phyloP scores from a whole-genome alignment of 2,888 invertebrate genomes.

The Cataglyphis albicans region DNA sequence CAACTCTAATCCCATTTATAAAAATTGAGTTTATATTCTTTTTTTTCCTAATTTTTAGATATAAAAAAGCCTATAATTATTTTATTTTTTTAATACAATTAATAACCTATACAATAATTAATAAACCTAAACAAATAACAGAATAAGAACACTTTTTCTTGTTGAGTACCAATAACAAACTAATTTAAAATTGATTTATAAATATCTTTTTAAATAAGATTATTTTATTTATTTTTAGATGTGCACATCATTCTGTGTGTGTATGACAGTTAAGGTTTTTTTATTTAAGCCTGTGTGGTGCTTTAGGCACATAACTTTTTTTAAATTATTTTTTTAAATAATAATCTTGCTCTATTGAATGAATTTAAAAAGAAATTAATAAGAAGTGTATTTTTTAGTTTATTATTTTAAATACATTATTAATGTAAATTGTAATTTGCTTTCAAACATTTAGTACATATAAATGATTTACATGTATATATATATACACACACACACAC shows the following conservation, averaged over 20 bases:
- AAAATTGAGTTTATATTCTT: constrained; percentile 7
- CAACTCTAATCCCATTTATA: constrained; percentile 33
- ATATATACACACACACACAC: background rate
- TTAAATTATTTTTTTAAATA: background rate
- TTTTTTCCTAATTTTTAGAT: constrained; percentile 8
- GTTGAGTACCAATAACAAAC: background rate
- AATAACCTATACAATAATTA: background rate
- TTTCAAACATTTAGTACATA: background rate
- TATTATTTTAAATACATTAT: background rate
- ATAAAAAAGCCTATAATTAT: constrained; percentile 5
- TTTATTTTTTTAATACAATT: constrained; percentile 15
- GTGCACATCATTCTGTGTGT: background rate
- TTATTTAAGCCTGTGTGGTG: background rate
- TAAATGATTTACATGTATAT: background rate
- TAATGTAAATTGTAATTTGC: background rate
- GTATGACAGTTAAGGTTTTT: background rate
- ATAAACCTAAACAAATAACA: background rate
- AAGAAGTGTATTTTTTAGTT: background rate
- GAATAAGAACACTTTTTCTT: background rate
- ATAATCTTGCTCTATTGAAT: background rate
- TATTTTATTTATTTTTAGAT: background rate
- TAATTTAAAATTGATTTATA: background rate
- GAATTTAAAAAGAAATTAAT: background rate
- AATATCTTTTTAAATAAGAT: constrained; percentile 1
- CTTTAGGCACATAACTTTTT: background rate